phyloP scores from a whole-genome alignment of 1,140 invertebrate species.

The Coptotermes formosanus region DNA sequence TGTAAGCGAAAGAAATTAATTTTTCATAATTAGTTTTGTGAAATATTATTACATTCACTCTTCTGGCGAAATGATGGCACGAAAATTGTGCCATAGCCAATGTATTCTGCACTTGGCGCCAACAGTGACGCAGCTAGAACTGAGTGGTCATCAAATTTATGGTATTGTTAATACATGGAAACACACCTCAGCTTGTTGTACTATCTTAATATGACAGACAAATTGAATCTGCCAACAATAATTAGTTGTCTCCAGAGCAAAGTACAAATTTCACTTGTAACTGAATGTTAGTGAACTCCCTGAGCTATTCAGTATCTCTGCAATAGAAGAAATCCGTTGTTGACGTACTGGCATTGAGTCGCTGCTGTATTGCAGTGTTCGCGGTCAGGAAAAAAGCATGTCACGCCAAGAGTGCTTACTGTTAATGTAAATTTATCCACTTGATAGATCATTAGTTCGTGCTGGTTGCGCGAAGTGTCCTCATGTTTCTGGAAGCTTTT shows the following conservation, averaged over 20 bases:
- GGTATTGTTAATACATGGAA: no score
- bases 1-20: no score
- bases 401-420: background rate
- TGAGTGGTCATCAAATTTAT: no score
- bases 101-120: no score
- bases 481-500: background rate
- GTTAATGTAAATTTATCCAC: background rate
- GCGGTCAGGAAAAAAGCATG: background rate
- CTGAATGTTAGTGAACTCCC: background rate
- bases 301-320: background rate
- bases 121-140: no score
- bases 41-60: no score
- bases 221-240: background rate
- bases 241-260: background rate
- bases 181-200: no score
- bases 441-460: background rate
- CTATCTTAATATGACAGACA: no score
- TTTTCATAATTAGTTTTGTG: no score
- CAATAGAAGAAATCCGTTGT: background rate
- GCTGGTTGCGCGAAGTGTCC: background rate
- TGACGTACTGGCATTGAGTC: background rate
- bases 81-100: no score
- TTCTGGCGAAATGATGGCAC: no score
- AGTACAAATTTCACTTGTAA: background rate
- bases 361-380: background rate